These are phyloP conservation scores for Chaetura pelagica DNA, from an alignment of 2,113 vertebrate species.

Conservation along the genomic window DNA sequence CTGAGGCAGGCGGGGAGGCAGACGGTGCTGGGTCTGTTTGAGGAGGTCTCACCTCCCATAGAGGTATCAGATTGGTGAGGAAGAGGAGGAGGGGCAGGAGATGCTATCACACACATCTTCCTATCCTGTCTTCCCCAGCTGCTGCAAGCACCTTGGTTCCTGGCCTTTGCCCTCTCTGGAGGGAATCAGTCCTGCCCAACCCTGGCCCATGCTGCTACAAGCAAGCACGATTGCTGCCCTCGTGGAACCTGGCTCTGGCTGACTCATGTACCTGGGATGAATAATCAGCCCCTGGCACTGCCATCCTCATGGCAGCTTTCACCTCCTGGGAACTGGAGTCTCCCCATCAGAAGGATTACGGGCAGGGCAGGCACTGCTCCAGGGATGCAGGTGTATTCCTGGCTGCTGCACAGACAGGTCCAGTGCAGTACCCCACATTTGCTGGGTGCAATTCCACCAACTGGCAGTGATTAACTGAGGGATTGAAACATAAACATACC, in stretches of 20 bases:
- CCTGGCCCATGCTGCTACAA: accelerated
- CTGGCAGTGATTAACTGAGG: background rate
- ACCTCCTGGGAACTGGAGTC: accelerated
- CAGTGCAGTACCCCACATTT: background rate
- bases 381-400: background rate
- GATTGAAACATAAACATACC: background rate
- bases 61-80: background rate
- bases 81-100: background rate
- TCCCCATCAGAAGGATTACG: accelerated
- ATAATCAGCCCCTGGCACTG: background rate
- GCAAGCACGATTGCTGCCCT: background rate
- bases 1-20: background rate
- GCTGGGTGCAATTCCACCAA: background rate
- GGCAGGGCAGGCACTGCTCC: background rate
- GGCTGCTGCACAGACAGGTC: background rate
- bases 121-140: background rate
- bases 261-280: background rate
- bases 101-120: accelerated
- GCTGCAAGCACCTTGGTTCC: accelerated
- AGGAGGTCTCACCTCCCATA: background rate
- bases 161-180: background rate
- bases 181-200: background rate
- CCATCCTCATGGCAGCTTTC: accelerated
- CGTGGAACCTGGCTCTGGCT: background rate
- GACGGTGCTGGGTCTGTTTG: background rate